Evolutionary conservation across 2,113 vertebrate species (phyloP).

Genomic region (Tonatia bakeri): DNA sequence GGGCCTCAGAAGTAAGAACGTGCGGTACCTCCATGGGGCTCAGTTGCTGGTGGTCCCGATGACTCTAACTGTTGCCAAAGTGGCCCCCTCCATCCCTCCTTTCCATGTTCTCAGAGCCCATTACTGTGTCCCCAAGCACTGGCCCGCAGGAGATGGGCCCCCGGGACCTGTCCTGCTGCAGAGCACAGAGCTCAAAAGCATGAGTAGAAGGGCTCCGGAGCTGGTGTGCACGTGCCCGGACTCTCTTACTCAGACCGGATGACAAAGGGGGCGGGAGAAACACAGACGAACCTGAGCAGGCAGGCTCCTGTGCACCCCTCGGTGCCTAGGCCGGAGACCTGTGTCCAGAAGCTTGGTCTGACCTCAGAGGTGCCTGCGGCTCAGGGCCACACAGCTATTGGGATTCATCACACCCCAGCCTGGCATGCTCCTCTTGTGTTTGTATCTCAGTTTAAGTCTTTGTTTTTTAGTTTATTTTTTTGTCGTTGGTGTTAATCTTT

Average conservation of each 20-base stretch:
- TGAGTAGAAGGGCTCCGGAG: not conserved
- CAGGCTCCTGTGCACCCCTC: not conserved
- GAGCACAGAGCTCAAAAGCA: not conserved
- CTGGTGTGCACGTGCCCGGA: rapidly evolving
- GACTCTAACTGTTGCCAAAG: not conserved
- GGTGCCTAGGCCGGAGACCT: not conserved
- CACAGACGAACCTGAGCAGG: too few species aligned
- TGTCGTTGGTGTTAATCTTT: too few species aligned
- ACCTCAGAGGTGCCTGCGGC: not conserved
- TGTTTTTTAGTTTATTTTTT: not conserved
- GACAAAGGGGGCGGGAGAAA: not conserved
- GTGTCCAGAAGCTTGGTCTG: not conserved
- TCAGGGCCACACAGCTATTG: not conserved
- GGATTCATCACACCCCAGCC: not conserved
- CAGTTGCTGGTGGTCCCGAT: not conserved
- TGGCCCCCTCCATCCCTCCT: not conserved
- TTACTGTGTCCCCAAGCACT: not conserved
- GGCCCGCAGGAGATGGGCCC: not conserved
- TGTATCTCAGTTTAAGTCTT: not conserved
- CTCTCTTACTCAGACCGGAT: not conserved
- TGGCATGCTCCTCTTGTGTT: not conserved
- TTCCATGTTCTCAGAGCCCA: not conserved
- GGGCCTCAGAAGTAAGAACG: not conserved
- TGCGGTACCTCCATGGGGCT: not conserved
- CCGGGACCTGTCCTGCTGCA: not conserved